Percentiles rank a stretch among this genome's conserved stretches.
These are phyloP conservation scores for Gallinago stenura DNA, from an alignment of 2,797 vertebrate genomes.

Conservation along the genomic window DNA sequence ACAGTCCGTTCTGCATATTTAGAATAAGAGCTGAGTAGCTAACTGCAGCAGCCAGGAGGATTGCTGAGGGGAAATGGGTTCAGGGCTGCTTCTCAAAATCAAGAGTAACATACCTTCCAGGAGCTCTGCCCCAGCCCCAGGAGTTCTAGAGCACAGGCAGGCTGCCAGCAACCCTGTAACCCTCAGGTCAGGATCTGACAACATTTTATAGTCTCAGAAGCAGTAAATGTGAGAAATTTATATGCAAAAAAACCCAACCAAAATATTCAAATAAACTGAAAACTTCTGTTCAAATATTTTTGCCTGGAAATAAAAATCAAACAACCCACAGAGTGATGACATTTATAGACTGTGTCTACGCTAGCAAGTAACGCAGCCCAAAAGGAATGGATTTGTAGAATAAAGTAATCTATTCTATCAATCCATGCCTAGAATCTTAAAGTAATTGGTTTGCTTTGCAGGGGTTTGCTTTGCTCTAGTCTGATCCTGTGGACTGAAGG, in stretches of 20 bases:
- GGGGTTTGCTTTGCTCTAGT: not conserved
- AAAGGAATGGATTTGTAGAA: not conserved
- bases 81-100: not conserved
- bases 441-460: not conserved
- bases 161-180: not conserved
- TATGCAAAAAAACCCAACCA: not conserved
- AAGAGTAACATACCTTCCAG: not conserved
- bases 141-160: not conserved
- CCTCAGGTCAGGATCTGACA: not conserved
- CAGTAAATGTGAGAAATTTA: not conserved
- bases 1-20: not conserved
- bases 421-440: not conserved
- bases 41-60: not conserved
- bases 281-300: conserved; percentile 5
- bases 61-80: not conserved
- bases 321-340: not conserved
- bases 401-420: not conserved
- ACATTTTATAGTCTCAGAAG: not conserved
- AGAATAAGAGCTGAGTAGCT: not conserved
- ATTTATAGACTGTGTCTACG: not conserved
- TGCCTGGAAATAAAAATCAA: not conserved
- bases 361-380: not conserved
- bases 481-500: not conserved
- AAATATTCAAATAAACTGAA: not conserved
- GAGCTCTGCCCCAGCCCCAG: not conserved